Evolutionary conservation across 2,113 vertebrate genomes (phyloP).

Genomic region (Micromys minutus): DNA sequence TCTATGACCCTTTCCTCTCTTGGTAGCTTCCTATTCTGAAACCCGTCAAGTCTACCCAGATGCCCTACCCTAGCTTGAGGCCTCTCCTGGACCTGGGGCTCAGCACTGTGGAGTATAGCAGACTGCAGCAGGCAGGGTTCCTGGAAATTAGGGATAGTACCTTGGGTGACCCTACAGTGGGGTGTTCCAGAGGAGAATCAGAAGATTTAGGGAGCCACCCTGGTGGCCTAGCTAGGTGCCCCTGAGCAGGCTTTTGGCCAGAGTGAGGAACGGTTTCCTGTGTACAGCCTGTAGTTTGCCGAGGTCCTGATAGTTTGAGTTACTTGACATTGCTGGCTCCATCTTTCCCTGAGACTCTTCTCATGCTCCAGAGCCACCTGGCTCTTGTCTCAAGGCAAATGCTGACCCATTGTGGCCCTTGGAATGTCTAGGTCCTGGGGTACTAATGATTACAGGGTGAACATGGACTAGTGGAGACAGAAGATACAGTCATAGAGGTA

Average conservation of each 20-base stretch:
- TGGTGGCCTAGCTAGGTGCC: neutral
- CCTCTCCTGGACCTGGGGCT: neutral
- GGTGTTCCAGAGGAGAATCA: neutral
- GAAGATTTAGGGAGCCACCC: neutral
- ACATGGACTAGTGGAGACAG: neutral
- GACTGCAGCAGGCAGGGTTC: neutral
- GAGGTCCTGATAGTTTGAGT: neutral
- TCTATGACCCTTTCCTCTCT: neutral
- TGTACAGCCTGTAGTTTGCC: too few species aligned
- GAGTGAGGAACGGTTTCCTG: neutral
- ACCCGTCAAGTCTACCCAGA: neutral
- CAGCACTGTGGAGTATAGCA: neutral
- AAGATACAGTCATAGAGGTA: neutral
- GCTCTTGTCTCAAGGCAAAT: neutral
- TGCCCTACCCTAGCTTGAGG: neutral
- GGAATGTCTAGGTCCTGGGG: neutral
- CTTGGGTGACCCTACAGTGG: neutral
- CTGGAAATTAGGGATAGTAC: neutral
- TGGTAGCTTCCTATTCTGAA: neutral
- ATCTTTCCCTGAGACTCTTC: neutral
- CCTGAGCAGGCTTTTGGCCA: neutral
- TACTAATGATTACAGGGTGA: neutral
- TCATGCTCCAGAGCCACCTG: neutral
- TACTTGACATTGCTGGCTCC: neutral
- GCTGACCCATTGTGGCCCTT: neutral